Evolutionary conservation across 2,797 vertebrate genomes (phyloP), one percentile per base, ranked within the genome.

Genomic region (Girardinus metallicus): DNA sequence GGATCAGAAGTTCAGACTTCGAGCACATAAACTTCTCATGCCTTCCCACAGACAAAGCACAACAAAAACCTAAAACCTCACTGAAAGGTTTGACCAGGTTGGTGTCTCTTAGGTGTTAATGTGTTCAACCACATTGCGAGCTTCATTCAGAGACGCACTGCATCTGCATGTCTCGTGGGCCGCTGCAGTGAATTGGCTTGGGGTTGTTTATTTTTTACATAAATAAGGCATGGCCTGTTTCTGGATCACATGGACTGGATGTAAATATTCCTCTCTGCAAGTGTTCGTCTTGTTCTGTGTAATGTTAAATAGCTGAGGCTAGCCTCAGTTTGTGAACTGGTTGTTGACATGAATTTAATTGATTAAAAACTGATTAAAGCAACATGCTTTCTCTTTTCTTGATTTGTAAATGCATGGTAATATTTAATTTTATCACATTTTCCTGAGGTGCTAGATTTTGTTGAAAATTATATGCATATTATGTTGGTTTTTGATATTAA

Each of bases 1-100:
- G 47, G 96, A 97, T 79, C 95, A 95, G 49, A 96, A 96, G 83
- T 97, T 96, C 86, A 92, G 96, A 84, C 91, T 94, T 10, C 68
- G 95, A 0, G 96, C 94, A 9, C 93, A 93, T 78, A 94, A 95
- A 82, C 93, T 97, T n/a, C 82, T 96, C 3, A 4, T 87, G 43
- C 87, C 89, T 13, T 71, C 89, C 34, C 86, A 77, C 46, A 85
- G 87, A 26, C 89, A 81, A 36, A 85, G 73, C 74, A 44, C 68
- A 0, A 86, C 78, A 34, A 85, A 87, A 34, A 83, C 60, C 46
- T 91, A 5, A 84, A 62, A 16, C 13, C 0, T 1, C 16, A 66
- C 46, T 34, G 3, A 31, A 72, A 76, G 73, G 73, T 2, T 47
- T 11, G 47, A 82, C 36, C 73, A 62, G 78, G 64, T 34, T 41